A percentile compares a stretch with the other conserved stretches of the same genome.
Evolutionary conservation across 2,113 vertebrate genomes (phyloP).

Genomic region (Malurus elegans): DNA sequence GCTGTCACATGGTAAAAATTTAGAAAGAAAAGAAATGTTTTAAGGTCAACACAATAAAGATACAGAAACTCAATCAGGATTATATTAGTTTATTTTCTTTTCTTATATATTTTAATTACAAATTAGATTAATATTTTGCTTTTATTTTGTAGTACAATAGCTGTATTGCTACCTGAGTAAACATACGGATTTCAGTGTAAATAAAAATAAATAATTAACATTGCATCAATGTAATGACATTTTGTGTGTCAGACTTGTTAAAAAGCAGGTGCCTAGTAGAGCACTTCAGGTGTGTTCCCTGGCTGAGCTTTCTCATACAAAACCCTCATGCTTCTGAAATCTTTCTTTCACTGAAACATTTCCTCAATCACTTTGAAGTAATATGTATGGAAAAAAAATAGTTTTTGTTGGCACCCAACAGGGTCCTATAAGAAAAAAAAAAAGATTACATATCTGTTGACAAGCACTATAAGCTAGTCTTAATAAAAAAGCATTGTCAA

Average conservation of each 20-base stretch:
- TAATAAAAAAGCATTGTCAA: neutral
- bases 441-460: neutral
- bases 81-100: neutral
- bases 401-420: neutral
- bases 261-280: neutral
- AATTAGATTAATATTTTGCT: neutral
- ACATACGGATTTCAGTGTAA: accelerated
- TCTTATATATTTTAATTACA: neutral
- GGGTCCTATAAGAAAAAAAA: neutral
- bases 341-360: neutral
- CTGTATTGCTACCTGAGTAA: neutral
- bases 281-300: neutral
- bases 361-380: neutral
- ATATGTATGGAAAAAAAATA: neutral
- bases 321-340: neutral
- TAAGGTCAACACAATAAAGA: neutral
- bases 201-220: neutral
- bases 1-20: neutral
- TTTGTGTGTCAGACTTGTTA: neutral
- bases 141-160: neutral
- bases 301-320: neutral
- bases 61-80: neutral
- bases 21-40: neutral
- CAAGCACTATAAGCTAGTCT: neutral
- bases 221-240: accelerated